phyloP scores from a whole-genome alignment of 1,140 invertebrate genomes.

The Nebria ingens region DNA sequence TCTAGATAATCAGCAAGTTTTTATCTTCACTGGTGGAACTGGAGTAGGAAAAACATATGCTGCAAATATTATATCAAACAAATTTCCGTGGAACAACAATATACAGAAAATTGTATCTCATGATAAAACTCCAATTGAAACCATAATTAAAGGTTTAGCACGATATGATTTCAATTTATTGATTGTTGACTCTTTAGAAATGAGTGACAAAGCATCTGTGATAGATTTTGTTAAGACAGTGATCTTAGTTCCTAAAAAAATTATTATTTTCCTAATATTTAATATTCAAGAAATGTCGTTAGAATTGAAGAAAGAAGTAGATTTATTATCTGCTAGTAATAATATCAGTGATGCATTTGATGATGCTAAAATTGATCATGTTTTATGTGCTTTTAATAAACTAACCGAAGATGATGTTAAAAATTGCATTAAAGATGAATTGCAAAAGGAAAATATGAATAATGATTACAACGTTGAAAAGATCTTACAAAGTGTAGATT shows the following conservation, averaged over 20 bases:
- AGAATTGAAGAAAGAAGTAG: not conserved
- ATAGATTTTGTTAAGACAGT: not conserved
- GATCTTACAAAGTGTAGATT: not conserved
- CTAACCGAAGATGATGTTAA: not conserved
- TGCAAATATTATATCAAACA: not conserved
- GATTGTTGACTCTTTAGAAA: not conserved
- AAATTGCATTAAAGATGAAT: not conserved
- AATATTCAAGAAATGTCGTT: not conserved
- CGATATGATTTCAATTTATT: not conserved
- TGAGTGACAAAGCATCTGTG: not conserved
- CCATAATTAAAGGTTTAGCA: not conserved
- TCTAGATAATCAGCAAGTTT: not conserved
- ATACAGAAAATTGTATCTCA: not conserved
- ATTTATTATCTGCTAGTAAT: not conserved
- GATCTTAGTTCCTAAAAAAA: not conserved
- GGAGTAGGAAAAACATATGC: conserved; percentile 4
- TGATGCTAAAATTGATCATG: not conserved
- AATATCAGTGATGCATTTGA: not conserved
- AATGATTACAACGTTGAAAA: not conserved
- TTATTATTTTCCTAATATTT: not conserved
- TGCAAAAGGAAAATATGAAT: not conserved
- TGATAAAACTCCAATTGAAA: too few species aligned
- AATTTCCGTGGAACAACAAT: not conserved
- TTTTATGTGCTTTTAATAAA: not conserved
- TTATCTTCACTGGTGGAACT: not conserved